Conservation (phyloP, 2,888 invertebrate genomes). For the Eilema caniola region DNA sequence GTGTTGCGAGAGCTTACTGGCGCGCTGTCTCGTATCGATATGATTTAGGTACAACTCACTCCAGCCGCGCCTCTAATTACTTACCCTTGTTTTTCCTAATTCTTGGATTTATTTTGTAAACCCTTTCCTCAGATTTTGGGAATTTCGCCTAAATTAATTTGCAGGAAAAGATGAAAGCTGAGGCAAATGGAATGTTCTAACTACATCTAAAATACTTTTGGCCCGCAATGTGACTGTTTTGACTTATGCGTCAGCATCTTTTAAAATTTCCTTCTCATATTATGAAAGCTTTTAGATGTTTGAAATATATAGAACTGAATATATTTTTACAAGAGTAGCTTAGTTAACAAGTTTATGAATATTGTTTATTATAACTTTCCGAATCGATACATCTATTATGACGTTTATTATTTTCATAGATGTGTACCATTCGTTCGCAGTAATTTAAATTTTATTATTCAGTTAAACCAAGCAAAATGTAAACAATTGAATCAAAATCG, state of each 20-base stretch:
- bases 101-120: conserved; percentile 44
- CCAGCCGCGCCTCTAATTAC: conserved; percentile 58
- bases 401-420: too few species aligned
- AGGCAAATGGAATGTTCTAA: neutral
- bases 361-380: too few species aligned
- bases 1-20: conserved; percentile 58
- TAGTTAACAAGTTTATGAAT: too few species aligned
- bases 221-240: neutral
- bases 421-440: too few species aligned
- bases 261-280: neutral
- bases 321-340: too few species aligned
- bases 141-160: conserved; percentile 41
- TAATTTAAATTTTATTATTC: too few species aligned
- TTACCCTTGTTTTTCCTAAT: conserved; percentile 61
- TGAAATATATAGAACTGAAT: too few species aligned
- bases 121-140: conserved; percentile 26
- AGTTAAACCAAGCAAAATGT: too few species aligned
- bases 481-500: too few species aligned
- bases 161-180: conserved; percentile 11
- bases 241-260: neutral
- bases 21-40: conserved; percentile 70
- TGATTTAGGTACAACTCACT: conserved; percentile 65
- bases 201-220: neutral
- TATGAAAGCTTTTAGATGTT: neutral
- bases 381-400: too few species aligned